Base-by-base conservation (phyloP, 2,888 invertebrate species). In the Trimorus sp. region DNA sequence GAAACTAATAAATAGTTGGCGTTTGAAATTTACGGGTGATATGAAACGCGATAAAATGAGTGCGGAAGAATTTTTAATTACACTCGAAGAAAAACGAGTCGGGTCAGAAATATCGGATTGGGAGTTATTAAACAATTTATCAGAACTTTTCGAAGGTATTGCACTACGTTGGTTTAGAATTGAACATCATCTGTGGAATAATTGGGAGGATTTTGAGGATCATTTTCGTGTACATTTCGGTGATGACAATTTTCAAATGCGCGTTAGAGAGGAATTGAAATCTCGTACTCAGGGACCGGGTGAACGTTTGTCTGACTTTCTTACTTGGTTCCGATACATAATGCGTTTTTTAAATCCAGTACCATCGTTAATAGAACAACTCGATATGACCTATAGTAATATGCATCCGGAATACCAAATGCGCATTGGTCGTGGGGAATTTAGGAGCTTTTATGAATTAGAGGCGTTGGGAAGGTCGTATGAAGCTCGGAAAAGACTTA, bases 91-190 rank as follows among this genome's bases (percentile, higher is more conserved):
- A 56, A 11, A 54, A 56, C 6, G 12, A 54, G 16, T 12, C 0
- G 56, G 56, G 1, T n/a, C 68, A 0, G 68, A 68, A 12, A 38
- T 68, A 0, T 16, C 68, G 7, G 56, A 68, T 68, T 5, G n/a
- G 5, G 68, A 68, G n/a, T 42, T 68, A 26, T n/a, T 45, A 26
- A 26, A 26, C 4, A 26, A 26, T 26, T 26, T 26, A 26, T 26
- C 26, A 26, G 26, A 26, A 26, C 12, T 68, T 26, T 69, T 69
- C 7, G 15, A 49, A 8, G 69, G 58, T 0, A n/a, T 58, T 7
- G 69, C 58, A 2, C 15, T 69, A 8, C 58, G 58, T 15, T 69
- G 69, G 69, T 69, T 54, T 63, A n/a, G 73, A 1, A 0, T 73
- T 7, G 63, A 73, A 48, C 12, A 63, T 8, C 0, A 15, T 36